Evolutionary conservation across 2,113 vertebrate species (phyloP).

Genomic region (Phasianus colchicus): DNA sequence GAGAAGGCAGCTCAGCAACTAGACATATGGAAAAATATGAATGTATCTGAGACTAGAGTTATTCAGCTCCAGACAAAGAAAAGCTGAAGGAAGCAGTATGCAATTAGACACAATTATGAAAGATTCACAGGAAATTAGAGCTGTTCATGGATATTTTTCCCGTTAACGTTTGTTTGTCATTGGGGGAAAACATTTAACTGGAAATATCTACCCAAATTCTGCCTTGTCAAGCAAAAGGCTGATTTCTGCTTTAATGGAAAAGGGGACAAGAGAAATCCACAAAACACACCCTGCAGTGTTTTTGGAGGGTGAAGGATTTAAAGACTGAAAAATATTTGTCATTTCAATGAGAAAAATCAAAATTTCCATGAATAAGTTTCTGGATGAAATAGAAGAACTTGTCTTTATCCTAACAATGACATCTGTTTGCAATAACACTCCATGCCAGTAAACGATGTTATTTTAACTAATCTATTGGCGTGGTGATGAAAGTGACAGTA

Average conservation of each 20-base stretch:
- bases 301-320: neutral
- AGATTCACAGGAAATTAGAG: constrained; percentile 2
- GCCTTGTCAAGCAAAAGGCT: neutral
- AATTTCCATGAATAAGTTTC: constrained; percentile 26
- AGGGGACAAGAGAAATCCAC: neutral
- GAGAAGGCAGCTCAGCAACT: neutral
- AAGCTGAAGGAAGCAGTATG: neutral
- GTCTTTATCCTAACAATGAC: constrained; percentile 27
- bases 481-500: constrained; percentile 60
- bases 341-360: constrained; percentile 23
- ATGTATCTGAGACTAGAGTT: neutral
- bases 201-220: neutral
- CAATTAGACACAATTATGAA: constrained; percentile 26
- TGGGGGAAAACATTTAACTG: neutral
- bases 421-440: constrained; percentile 66
- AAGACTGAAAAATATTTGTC: constrained; percentile 5
- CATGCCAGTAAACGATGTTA: constrained; percentile 58
- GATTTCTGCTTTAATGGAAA: neutral
- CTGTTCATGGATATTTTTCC: neutral
- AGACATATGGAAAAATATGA: neutral
- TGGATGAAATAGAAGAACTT: constrained; percentile 27
- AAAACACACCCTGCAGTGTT: neutral
- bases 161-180: constrained; percentile 5
- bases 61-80: neutral
- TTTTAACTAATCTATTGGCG: constrained; percentile 63